Base-by-base conservation (phyloP, 2,113 vertebrate species). In the Alces alces region DNA sequence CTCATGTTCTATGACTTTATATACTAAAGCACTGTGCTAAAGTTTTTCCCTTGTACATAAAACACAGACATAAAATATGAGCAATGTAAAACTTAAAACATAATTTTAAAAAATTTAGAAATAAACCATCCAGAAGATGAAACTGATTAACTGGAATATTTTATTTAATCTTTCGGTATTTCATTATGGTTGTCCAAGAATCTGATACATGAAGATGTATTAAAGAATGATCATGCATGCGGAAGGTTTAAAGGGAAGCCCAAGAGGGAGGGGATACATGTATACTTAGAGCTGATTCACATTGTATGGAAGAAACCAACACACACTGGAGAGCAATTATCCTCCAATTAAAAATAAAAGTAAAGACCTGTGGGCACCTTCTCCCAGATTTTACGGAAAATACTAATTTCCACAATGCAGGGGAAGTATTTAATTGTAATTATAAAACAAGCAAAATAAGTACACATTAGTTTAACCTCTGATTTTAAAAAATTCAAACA, bases 371-470 rank as follows among this genome's bases (percentile, higher is more conserved):
- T 39, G 52, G 39, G 45, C 21, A 92, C n/a, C 89, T 94, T 60
- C 86, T 73, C 52, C 27, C 36, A 55, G 54, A 17, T 55, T 23
- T 92, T 45, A 66, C 15, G 13, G 12, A 85, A 93, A 78, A 78
- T 33, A 94, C 16, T 79, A 76, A 84, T 76, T 97, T 96, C 57
- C n/a, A 87, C 19, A 78, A 14, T 25, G 54, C 28, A 36, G n/a
- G 86, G 47, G 39, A 39, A 57, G 82, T 43, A 89, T 83, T 61
- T 80, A 7, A 93, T 43, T 82, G 7, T 39, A 83, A 95, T 87
- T 96, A 43, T 91, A 90, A 97, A 95, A 84, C 19, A 94, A 93
- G 61, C 36, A 96, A 93, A 96, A 47, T 85, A 86, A 93, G 25
- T 23, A 43, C 15, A 15, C 0, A 50, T 33, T 66, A 78, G 8